phyloP scores from a whole-genome alignment of 1,140 invertebrate species.

The Diachasmimorpha longicaudata region DNA sequence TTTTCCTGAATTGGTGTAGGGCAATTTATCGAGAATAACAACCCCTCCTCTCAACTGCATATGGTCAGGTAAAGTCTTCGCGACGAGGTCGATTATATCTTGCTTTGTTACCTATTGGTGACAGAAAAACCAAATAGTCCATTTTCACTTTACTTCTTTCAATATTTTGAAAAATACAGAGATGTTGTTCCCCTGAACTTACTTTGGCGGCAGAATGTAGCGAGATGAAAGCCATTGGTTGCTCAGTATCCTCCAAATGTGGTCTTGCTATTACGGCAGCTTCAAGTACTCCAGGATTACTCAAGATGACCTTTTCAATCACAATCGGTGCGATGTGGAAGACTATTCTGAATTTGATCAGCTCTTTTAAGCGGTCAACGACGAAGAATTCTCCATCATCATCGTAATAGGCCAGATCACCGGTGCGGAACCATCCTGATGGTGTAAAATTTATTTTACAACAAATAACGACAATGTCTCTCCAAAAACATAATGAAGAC shows the following conservation, averaged over 20 bases:
- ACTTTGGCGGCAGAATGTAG: background rate
- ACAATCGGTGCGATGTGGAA: slow-evolving; percentile 65
- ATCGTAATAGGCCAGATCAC: slow-evolving; percentile 66
- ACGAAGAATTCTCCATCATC: slow-evolving; percentile 61
- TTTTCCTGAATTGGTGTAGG: background rate
- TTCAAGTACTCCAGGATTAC: slow-evolving; percentile 65
- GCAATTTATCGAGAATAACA: background rate
- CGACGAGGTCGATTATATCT: background rate
- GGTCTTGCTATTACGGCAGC: slow-evolving; percentile 68
- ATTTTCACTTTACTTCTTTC: too few species aligned
- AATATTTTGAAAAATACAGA: too few species aligned
- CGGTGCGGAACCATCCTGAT: slow-evolving; percentile 66
- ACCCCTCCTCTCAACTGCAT: background rate
- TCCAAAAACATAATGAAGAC: too few species aligned
- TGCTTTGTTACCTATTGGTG: background rate
- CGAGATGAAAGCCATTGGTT: slow-evolving; percentile 66
- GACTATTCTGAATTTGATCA: slow-evolving; percentile 67
- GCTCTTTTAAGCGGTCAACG: slow-evolving; percentile 67
- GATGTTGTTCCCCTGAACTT: background rate
- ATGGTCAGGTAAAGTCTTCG: background rate
- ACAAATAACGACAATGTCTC: too few species aligned
- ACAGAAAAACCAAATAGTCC: background rate
- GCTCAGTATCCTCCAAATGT: slow-evolving; percentile 62
- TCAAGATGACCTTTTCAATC: slow-evolving; percentile 66
- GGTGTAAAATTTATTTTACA: background rate